Evolutionary conservation across 2,888 invertebrate genomes (phyloP), one percentile per base, ranked within the genome.

Genomic region (Eumacrocentrus americanus): DNA sequence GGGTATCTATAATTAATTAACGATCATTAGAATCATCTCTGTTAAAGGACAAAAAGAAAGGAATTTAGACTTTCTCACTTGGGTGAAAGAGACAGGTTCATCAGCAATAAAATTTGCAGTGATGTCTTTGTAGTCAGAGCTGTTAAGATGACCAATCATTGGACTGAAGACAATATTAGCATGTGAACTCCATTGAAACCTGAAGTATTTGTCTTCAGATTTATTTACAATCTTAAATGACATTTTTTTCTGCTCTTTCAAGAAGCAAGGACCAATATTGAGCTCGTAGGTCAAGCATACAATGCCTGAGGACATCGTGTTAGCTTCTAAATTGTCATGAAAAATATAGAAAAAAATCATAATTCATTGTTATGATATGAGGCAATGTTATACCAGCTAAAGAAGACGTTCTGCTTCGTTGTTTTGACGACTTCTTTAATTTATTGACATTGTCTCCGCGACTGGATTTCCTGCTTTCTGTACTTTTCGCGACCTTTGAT

Each of bases 91-190:
- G 7, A 74, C 74, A 1, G 85, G 82, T 50, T 77, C 75, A n/a
- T 74, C 72, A 5, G 84, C 72, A 52, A 81, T 78, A 72, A 86
- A 85, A 0, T 83, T 83, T 1, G 83, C 83, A 5, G 83, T 76
- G 18, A 87, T 73, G 60, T 85, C 83, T 69, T 87, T 87, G 40
- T 72, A 72, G 40, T 77, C 74, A 5, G 73, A 72, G 2, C 79
- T 77, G 60, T 75, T 78, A 35, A 84, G 69, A 71, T 84, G 84
- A 3, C 84, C 84, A 6, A 80, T 70, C 7, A 75, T 68, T 4
- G 87, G 87, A 9, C 81, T 78, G 70, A 86, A 85, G 29, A 75
- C 77, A 1, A 87, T 61, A 58, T 80, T 68, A 1, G 69, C 62
- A 62, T 74, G 70, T 2, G 59, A 52, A 3, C 58, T 58, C 75